Conservation (phyloP, 2,888 invertebrate genomes). For the Hymenopus coronatus region DNA sequence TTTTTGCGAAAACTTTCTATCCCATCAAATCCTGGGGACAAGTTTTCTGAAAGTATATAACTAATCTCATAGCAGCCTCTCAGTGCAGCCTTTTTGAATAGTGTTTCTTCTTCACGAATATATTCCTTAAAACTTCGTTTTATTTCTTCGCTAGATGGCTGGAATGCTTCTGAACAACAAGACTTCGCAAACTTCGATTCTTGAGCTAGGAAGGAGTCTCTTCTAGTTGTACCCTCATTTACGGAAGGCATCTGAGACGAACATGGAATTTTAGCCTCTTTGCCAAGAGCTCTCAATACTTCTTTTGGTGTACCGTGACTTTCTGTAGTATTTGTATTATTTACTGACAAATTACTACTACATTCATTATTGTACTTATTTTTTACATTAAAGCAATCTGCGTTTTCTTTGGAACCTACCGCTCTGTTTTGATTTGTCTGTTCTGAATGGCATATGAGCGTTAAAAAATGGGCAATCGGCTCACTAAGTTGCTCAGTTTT, state of each 20-base stretch:
- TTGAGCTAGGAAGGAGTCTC: neutral
- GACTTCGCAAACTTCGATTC: neutral
- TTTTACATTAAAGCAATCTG: neutral
- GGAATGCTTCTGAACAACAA: neutral
- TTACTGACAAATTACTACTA: neutral
- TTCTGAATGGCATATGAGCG: neutral
- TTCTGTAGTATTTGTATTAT: neutral
- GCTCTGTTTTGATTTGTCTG: neutral
- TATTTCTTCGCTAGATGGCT: too few relatives aligned
- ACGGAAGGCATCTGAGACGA: neutral
- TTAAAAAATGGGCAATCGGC: neutral
- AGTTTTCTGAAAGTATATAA: neutral
- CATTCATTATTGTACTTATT: neutral
- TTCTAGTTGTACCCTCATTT: neutral
- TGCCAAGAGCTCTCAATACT: neutral
- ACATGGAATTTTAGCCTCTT: neutral
- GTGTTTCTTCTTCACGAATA: neutral
- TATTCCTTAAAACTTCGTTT: neutral
- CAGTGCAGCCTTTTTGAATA: neutral
- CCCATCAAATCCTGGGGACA: neutral
- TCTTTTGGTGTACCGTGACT: neutral
- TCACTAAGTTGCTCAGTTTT: neutral
- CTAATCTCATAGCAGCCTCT: conserved; percentile 2
- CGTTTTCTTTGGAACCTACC: neutral
- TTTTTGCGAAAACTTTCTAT: neutral